Conservation (phyloP, 2,888 invertebrate species). For the Yponomeuta malinellus region DNA sequence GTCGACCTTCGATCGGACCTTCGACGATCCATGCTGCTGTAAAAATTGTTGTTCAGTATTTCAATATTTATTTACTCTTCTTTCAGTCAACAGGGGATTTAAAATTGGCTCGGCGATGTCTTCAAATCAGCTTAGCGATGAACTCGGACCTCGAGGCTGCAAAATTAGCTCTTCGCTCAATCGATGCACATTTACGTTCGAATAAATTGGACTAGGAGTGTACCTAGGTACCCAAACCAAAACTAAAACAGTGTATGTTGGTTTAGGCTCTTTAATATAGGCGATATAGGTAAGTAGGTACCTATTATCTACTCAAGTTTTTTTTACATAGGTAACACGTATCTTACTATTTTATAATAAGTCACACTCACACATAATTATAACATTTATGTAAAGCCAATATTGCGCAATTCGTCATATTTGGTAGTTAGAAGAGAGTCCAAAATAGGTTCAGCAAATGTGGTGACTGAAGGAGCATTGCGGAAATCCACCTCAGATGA, state of each 20-base stretch:
- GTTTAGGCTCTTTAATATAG: too few relatives aligned
- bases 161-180: slow-evolving; percentile 43
- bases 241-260: too few relatives aligned
- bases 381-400: background rate
- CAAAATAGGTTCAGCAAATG: slow-evolving; percentile 50
- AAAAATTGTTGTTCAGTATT: too few relatives aligned
- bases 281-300: too few relatives aligned
- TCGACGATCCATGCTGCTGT: too few relatives aligned
- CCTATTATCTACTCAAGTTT: too few relatives aligned
- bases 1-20: too few relatives aligned
- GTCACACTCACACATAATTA: too few relatives aligned
- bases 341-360: too few relatives aligned
- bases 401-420: slow-evolving; percentile 50
- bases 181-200: slow-evolving; percentile 41
- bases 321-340: too few relatives aligned
- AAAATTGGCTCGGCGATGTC: slow-evolving; percentile 54
- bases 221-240: background rate
- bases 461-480: slow-evolving; percentile 1
- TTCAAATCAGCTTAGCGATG: slow-evolving; percentile 58
- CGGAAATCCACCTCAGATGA: slow-evolving; percentile 1
- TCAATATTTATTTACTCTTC: slow-evolving; percentile 8
- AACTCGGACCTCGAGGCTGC: slow-evolving; percentile 53
- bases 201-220: slow-evolving; percentile 22
- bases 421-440: slow-evolving; percentile 47
- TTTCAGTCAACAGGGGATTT: slow-evolving; percentile 64